A percentile compares a stretch with the other conserved stretches of the same genome.
These are phyloP conservation scores for Aleiodes testaceus DNA, from an alignment of 2,888 invertebrate species.

Conservation along the genomic window DNA sequence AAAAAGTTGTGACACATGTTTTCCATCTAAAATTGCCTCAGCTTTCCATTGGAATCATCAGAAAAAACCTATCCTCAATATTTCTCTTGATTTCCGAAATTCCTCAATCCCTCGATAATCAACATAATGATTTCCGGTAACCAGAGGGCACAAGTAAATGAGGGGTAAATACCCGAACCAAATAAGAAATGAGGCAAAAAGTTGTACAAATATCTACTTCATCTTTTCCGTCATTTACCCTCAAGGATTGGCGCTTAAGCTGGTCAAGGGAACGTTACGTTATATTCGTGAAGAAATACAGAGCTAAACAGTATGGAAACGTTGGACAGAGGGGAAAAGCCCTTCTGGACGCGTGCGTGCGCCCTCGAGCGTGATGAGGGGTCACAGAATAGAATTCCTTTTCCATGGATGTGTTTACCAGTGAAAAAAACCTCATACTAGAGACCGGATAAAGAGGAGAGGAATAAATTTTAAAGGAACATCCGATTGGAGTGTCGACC, in stretches of 20 bases:
- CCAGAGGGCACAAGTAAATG: background rate
- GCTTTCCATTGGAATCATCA: too few relatives aligned
- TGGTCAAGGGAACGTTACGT: constrained; percentile 21
- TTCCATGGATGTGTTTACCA: constrained; percentile 38
- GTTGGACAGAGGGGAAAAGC: background rate
- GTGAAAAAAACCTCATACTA: constrained; percentile 23
- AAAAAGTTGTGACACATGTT: too few relatives aligned
- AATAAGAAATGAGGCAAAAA: background rate
- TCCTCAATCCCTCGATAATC: too few relatives aligned
- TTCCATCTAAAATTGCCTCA: too few relatives aligned
- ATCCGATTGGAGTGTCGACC: constrained; percentile 43
- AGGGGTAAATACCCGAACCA: background rate
- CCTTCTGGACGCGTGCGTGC: constrained; percentile 46
- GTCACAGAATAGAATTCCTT: constrained; percentile 46
- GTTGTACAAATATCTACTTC: background rate
- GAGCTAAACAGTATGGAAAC: background rate
- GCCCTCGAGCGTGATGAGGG: constrained; percentile 48
- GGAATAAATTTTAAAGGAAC: constrained; percentile 51
- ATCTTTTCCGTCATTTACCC: constrained; percentile 17
- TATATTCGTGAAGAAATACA: background rate
- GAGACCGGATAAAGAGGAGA: background rate
- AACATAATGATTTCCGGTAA: too few relatives aligned
- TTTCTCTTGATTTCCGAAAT: too few relatives aligned
- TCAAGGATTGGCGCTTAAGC: constrained; percentile 11
- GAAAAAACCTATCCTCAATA: too few relatives aligned